phyloP scores from a whole-genome alignment of 2,113 vertebrate species.

The Paradoxurus hermaphroditus region DNA sequence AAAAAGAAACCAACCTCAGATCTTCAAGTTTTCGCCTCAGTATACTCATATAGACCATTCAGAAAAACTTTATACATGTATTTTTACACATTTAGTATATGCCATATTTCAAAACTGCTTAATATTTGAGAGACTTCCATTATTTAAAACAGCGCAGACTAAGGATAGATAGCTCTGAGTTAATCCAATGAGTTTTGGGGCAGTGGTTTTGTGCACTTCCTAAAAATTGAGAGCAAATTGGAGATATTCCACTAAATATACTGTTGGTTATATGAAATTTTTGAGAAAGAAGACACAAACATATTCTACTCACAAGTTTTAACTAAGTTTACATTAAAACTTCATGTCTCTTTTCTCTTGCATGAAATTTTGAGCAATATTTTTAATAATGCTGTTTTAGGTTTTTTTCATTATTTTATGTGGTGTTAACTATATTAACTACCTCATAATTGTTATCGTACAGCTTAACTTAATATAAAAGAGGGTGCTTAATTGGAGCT shows the following conservation, averaged over 20 bases:
- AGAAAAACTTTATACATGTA: conserved; percentile 1
- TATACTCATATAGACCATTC: conserved; percentile 41
- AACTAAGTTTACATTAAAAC: conserved; percentile 30
- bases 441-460: not conserved
- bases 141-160: conserved; percentile 46
- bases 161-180: conserved; percentile 33
- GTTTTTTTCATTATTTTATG: not conserved
- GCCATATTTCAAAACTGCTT: conserved; percentile 47
- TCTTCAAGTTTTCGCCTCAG: conserved; percentile 43
- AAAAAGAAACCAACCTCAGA: not conserved
- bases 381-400: not conserved
- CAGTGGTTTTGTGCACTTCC: conserved; percentile 56
- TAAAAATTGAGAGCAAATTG: conserved; percentile 30
- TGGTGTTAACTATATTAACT: conserved; percentile 5
- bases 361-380: conserved; percentile 28
- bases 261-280: not conserved
- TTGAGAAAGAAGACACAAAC: conserved; percentile 26
- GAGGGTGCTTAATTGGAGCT: not conserved
- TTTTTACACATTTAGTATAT: conserved; percentile 50
- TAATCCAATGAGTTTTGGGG: conserved; percentile 58
- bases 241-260: not conserved
- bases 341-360: not conserved
- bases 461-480: conserved; percentile 34
- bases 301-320: conserved; percentile 9
- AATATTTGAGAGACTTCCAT: conserved; percentile 58